Base-by-base conservation (phyloP, 2,888 invertebrate genomes). In the Agriotes lineatus region DNA sequence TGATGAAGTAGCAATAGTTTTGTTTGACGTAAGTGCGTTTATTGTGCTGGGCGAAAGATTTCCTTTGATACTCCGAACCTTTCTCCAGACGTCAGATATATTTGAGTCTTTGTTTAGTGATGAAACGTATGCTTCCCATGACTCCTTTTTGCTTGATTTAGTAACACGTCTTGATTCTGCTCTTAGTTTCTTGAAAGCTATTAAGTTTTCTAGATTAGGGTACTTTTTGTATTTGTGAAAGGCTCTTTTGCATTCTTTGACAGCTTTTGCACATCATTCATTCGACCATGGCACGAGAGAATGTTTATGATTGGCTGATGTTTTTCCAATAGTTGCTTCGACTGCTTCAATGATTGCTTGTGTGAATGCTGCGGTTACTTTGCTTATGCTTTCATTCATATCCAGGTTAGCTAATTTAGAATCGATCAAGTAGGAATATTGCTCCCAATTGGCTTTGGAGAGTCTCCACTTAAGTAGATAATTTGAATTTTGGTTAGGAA, bases 231-330 rank as follows among this genome's bases (percentile, higher is more conserved):
- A 25, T 12, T n/a, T 52, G 1, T 9, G 22, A 9, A 52, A 30
- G 20, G 52, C 52, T 52, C 20, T 52, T 25, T 52, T 52, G 5
- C 18, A 7, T 2, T 22, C 19, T 25, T 52, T 48, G 19, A 48
- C 6, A 7, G 19, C 48, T 20, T 20, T 10, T 6, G 10, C 1
- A 20, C 48, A 48, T 14, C 12, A 9, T 1, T 22, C 14, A 14
- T 52, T 52, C 52, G 25, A 52, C 52, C 12, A 52, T 1, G 52
- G 52, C 12, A 30, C 25, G 14, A 10, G 16, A 52, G 14, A 2
- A 3, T 30, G 30, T 25, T 52, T 25, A 16, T 2, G 4, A 20
- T 25, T 4, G 1, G 9, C 6, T 10, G 30, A 14, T n/a, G 30
- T 12, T 52, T 52, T 22, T n/a, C 14, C 14, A 2, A 52, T 25